Evolutionary conservation across 2,888 invertebrate species (phyloP).

Genomic region (Heliothis peltigera): DNA sequence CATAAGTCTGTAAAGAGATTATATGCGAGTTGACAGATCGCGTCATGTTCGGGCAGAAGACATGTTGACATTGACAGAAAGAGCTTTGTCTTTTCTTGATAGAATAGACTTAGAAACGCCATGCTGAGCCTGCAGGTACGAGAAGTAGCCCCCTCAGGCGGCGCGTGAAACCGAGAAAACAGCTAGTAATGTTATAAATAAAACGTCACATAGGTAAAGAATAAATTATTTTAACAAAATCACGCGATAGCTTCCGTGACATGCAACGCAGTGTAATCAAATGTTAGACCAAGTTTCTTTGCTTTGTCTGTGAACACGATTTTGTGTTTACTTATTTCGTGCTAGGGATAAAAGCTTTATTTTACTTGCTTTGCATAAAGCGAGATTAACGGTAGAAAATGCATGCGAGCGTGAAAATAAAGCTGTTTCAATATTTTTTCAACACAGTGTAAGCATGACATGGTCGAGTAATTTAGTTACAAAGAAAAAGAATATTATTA

Average conservation of each 20-base stretch:
- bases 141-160: no score
- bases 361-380: not conserved
- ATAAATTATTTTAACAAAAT: slow-evolving; percentile 48
- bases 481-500: no score
- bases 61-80: no score
- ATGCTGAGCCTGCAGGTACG: no score
- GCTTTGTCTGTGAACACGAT: slow-evolving; percentile 40
- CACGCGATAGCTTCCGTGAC: slow-evolving; percentile 51
- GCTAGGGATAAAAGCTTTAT: slow-evolving; percentile 20
- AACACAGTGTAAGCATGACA: not conserved
- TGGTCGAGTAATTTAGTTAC: not conserved
- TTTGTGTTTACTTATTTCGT: slow-evolving; percentile 33
- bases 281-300: slow-evolving; percentile 37
- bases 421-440: not conserved
- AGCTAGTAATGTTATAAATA: slow-evolving; percentile 48
- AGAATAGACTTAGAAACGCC: no score
- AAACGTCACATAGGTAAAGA: slow-evolving; percentile 40
- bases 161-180: no score
- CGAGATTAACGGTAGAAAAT: not conserved
- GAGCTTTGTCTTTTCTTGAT: no score
- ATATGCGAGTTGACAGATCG: no score
- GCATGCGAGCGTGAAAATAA: not conserved
- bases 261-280: slow-evolving; percentile 45
- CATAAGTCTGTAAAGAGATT: no score
- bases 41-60: no score